Conservation (phyloP, 2,113 vertebrate genomes). For the Sterna hirundo region DNA sequence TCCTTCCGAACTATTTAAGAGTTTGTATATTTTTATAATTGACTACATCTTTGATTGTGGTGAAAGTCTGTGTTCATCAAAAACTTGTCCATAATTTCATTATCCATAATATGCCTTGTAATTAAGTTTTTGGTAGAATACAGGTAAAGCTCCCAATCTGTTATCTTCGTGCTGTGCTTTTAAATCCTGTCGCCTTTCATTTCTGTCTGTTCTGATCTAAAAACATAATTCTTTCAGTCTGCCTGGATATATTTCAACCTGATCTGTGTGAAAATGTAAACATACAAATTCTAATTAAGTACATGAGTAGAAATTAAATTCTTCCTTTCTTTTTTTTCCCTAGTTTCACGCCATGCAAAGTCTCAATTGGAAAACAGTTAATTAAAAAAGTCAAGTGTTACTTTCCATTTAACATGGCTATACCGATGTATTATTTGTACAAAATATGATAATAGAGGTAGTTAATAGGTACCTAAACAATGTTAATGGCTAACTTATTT, state of each 20-base stretch:
- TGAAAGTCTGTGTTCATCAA: background rate
- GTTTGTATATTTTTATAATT: background rate
- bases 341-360: background rate
- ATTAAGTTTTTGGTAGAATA: background rate
- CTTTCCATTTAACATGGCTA: background rate
- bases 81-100: background rate
- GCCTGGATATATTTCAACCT: background rate
- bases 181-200: background rate
- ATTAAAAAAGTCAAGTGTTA: background rate
- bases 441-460: background rate
- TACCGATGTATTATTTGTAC: background rate
- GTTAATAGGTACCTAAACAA: slow-evolving; percentile 38
- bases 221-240: background rate
- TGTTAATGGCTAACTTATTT: slow-evolving; percentile 52
- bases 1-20: background rate
- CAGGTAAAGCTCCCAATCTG: background rate
- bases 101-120: background rate
- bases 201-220: background rate
- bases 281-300: background rate
- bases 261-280: background rate
- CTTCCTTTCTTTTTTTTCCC: background rate
- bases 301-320: background rate
- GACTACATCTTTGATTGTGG: background rate
- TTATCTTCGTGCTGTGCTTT: background rate
- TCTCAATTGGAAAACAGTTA: background rate